Base-by-base conservation (phyloP, 2,888 invertebrate genomes). In the Meghimatium bilineatum region DNA sequence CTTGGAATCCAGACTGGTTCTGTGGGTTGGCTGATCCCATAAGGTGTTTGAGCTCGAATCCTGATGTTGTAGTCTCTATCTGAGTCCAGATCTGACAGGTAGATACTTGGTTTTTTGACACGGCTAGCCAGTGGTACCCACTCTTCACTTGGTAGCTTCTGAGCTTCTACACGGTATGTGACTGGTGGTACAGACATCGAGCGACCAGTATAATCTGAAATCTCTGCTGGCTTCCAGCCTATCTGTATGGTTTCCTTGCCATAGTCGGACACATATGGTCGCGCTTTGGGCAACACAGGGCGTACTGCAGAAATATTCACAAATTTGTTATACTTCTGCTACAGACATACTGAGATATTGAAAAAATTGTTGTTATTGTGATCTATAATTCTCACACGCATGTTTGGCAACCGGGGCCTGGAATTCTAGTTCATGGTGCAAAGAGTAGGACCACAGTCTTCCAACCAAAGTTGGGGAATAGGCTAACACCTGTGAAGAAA, bases 1-100 rank as follows among this genome's bases (percentile, higher is more conserved):
- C 91, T 90, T 6, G 90, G 91, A 69, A 92, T 86, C 90, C 91
- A 91, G 34, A 91, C 97, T 92, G 96, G 97, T 0, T 98, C 98
- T 82, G 98, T 98, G 0, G 99, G 99, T 93, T 99, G 99, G 94
- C 98, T 98, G 88, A 98, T 96, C 76, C 99, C 99, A 93, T 97
- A 97, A 93, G 97, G 97, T 94, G 99, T 99, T 93, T 98, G 98
- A 8, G 99, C 99, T 60, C 99, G 95, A 60, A 99, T 96, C 86
- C 99, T 95, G 95, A 99, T 97, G 94, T 97, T 97, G 94, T 99
- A 99, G 94, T 99, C 98, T 88, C 97, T 95, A 95, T 97, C 97
- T 1, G 98, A 97, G 91, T 97, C 96, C 86, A 99, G 90, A 74
- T 92, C 91, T 8, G 91, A 89, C 83, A 93, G 88, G 69, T 90